phyloP scores from a whole-genome alignment of 2,888 invertebrate species.

The Eucera pruinosa region DNA sequence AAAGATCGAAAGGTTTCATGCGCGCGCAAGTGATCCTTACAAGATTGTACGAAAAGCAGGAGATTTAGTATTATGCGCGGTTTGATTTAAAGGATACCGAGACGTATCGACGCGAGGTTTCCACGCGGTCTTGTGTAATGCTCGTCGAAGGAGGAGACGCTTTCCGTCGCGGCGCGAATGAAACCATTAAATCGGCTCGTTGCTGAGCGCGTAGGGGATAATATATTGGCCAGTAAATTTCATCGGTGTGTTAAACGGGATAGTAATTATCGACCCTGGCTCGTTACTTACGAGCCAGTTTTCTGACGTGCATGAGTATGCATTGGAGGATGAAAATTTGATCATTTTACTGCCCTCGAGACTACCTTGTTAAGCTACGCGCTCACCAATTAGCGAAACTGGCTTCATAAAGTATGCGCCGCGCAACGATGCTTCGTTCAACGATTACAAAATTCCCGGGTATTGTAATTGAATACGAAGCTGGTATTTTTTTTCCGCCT shows the following conservation, averaged over 20 bases:
- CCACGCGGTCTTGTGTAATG: conserved; percentile 27
- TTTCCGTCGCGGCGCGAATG: conserved; percentile 55
- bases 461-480: conserved; percentile 37
- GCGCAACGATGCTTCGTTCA: background rate
- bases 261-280: conserved; percentile 60
- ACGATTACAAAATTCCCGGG: conserved; percentile 12
- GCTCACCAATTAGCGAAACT: conserved; percentile 46
- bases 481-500: too few relatives aligned
- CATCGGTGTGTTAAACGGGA: conserved; percentile 53
- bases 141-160: background rate
- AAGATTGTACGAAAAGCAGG: conserved; percentile 14
- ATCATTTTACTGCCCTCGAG: conserved; percentile 28
- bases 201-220: conserved; percentile 44
- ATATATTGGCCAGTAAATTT: conserved; percentile 68
- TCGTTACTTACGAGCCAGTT: conserved; percentile 59
- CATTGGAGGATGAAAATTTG: conserved; percentile 40
- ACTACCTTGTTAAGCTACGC: conserved; percentile 37
- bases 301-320: conserved; percentile 12
- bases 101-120: conserved; percentile 16
- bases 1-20: background rate
- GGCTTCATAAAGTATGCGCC: conserved; percentile 18
- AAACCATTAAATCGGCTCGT: conserved; percentile 56
- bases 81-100: conserved; percentile 36
- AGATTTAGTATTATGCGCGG: conserved; percentile 5
- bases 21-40: conserved; percentile 18